phyloP scores from a whole-genome alignment of 92 coral and sea anemone species.

The Umimayanthus chanpuru region DNA sequence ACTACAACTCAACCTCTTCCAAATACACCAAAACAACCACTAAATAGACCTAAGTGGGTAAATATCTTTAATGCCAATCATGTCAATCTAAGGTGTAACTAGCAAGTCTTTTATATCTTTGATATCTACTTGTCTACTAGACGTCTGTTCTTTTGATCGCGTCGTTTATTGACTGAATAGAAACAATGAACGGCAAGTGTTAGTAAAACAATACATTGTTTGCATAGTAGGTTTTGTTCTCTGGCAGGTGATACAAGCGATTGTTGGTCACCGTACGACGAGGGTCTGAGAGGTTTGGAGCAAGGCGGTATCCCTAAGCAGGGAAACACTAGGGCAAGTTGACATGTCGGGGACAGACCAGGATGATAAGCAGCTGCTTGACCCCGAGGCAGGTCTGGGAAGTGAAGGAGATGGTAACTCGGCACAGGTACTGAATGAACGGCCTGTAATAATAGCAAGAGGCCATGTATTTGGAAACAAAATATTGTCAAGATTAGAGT shows the following conservation, averaged over 20 bases:
- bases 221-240: constrained; percentile 10
- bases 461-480: not conserved
- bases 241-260: constrained; percentile 20
- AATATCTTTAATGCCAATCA: not conserved
- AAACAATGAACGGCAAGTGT: constrained; percentile 10
- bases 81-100: not conserved
- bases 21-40: not conserved
- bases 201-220: constrained; percentile 33
- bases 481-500: not conserved
- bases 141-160: not conserved
- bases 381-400: constrained; percentile 38
- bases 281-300: not conserved
- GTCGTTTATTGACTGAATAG: constrained; percentile 1
- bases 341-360: constrained; percentile 8
- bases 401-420: not conserved
- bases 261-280: not conserved
- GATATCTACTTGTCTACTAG: not conserved
- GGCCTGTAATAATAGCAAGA: not conserved
- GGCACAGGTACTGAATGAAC: constrained; percentile 3
- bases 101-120: not conserved
- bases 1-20: not conserved
- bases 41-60: not conserved
- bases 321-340: not conserved
- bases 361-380: constrained; percentile 13
- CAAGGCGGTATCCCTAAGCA: not conserved